Evolutionary conservation across 1,140 invertebrate genomes (phyloP).

Genomic region (Leguminivora glycinivorella): DNA sequence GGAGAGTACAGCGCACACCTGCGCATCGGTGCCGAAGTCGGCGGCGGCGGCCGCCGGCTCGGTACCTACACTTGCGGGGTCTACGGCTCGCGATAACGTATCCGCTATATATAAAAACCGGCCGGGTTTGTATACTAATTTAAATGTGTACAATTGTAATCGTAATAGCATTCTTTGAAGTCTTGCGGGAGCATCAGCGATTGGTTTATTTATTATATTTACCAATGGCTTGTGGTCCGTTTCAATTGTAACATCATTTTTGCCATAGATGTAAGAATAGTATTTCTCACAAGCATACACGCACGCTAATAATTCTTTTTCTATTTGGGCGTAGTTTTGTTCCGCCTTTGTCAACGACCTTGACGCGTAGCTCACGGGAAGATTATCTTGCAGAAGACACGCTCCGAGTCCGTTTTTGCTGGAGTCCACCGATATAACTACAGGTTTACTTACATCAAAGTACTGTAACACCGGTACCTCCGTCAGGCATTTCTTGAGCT

Average conservation of each 20-base stretch:
- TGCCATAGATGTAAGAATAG: background rate
- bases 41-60: too few species aligned
- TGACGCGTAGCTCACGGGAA: constrained; percentile 51
- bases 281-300: constrained; percentile 29
- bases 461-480: background rate
- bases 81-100: too few species aligned
- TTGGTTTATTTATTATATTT: too few species aligned
- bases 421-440: background rate
- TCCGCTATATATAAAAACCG: too few species aligned
- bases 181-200: too few species aligned
- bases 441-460: background rate
- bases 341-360: constrained; percentile 52
- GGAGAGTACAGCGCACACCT: background rate
- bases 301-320: constrained; percentile 21
- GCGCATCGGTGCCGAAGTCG: background rate
- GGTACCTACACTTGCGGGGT: too few species aligned
- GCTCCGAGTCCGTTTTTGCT: background rate
- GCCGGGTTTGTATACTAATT: too few species aligned
- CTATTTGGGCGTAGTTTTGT: constrained; percentile 23
- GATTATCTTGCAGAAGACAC: background rate
- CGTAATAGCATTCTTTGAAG: too few species aligned
- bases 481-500: background rate
- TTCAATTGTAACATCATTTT: too few species aligned
- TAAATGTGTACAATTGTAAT: background rate
- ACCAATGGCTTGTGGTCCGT: too few species aligned